phyloP scores from a whole-genome alignment of 2,797 vertebrate species.

The Miopithecus talapoin region DNA sequence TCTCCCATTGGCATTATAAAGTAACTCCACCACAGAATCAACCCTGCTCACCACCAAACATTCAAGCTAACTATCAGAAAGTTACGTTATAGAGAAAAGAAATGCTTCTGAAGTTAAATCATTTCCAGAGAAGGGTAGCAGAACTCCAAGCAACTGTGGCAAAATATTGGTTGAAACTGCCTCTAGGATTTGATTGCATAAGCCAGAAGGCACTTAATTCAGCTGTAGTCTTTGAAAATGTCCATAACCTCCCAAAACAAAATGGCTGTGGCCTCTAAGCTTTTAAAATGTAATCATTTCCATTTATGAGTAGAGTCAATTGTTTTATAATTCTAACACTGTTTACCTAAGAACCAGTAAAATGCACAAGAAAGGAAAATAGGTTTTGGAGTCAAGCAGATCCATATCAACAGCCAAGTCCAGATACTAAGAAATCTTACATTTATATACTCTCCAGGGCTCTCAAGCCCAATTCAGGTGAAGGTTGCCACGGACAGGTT shows the following conservation, averaged over 20 bases:
- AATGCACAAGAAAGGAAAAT: constrained; percentile 20
- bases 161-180: neutral
- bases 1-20: neutral
- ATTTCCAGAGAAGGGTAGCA: constrained; percentile 42
- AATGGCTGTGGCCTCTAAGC: neutral
- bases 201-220: constrained; percentile 15
- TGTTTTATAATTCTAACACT: constrained; percentile 17
- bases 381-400: neutral
- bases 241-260: constrained; percentile 6
- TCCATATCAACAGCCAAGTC: neutral
- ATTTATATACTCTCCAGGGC: neutral
- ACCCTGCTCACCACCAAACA: neutral
- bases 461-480: neutral
- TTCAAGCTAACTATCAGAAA: constrained; percentile 28
- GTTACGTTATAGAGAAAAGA: neutral
- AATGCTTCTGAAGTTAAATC: constrained; percentile 40
- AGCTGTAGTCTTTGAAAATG: constrained; percentile 43
- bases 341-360: constrained; percentile 42
- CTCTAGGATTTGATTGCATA: neutral
- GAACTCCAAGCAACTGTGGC: neutral
- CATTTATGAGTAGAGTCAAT: neutral
- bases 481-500: neutral
- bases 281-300: constrained; percentile 46
- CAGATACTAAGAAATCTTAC: neutral
- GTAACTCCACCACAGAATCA: neutral